Evolutionary conservation across 2,888 invertebrate genomes (phyloP).

Genomic region (Plutella xylostella): DNA sequence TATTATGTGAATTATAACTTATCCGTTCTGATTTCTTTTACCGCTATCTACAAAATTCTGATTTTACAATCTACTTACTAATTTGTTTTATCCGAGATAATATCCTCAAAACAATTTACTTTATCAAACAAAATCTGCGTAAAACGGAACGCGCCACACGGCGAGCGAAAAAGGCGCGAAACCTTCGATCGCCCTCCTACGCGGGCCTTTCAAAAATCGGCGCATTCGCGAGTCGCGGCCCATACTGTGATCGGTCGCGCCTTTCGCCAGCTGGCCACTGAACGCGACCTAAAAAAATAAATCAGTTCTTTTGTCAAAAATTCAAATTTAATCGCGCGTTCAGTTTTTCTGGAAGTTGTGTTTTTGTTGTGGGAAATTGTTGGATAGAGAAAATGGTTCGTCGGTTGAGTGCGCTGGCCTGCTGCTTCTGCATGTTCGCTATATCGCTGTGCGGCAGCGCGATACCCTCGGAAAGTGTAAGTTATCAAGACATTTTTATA

Average conservation of each 20-base stretch:
- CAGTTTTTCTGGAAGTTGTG: too few species aligned
- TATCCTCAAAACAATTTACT: too few species aligned
- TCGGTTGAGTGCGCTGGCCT: conserved; percentile 52
- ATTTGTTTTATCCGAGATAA: too few species aligned
- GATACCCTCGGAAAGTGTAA: conserved; percentile 55
- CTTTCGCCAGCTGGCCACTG: conserved; percentile 36
- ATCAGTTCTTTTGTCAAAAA: too few species aligned
- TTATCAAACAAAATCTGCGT: conserved; percentile 18
- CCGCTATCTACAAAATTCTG: too few species aligned
- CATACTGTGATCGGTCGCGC: conserved; percentile 48
- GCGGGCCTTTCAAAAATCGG: conserved; percentile 67
- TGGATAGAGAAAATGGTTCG: conserved; percentile 44
- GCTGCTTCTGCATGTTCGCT: conserved; percentile 53
- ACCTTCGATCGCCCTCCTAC: conserved; percentile 60
- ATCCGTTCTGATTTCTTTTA: too few species aligned
- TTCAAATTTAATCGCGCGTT: too few species aligned
- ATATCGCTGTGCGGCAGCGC: conserved; percentile 56
- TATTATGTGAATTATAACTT: too few species aligned
- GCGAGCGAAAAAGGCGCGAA: conserved; percentile 30
- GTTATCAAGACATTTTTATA: conserved; percentile 22
- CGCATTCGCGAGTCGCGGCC: conserved; percentile 43
- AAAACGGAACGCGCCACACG: conserved; percentile 42
- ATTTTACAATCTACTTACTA: too few species aligned
- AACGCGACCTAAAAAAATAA: conserved; percentile 22
- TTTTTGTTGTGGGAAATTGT: conserved; percentile 16